These are phyloP conservation scores for Cantharis rustica DNA, from an alignment of 2,888 invertebrate genomes.

Conservation along the genomic window DNA sequence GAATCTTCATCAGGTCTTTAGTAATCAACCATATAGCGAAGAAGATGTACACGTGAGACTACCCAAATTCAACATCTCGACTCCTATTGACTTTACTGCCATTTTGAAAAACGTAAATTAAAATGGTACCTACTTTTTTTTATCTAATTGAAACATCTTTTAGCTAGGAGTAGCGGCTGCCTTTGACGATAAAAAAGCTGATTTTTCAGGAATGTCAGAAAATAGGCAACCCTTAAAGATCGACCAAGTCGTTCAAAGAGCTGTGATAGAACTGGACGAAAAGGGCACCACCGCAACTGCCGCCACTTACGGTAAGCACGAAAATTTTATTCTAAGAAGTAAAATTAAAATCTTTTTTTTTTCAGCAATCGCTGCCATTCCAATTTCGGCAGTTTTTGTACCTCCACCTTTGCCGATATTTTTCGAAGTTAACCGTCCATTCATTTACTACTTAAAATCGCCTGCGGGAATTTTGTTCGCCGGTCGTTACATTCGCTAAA, in stretches of 20 bases:
- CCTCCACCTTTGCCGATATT: background rate
- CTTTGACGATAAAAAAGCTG: background rate
- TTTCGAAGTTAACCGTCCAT: background rate
- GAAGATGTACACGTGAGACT: background rate
- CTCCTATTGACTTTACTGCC: constrained; percentile 57
- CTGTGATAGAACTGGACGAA: background rate
- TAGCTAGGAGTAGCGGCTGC: background rate
- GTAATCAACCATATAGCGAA: background rate
- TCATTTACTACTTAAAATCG: background rate
- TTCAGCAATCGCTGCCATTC: background rate
- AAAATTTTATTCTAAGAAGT: background rate
- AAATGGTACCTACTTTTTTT: background rate
- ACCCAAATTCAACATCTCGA: constrained; percentile 33
- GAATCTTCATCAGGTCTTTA: constrained; percentile 16
- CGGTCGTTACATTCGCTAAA: background rate
- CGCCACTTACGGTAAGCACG: background rate
- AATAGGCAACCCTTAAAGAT: background rate
- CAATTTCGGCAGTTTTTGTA: background rate
- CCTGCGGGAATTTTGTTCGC: background rate
- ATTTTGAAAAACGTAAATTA: constrained; percentile 63
- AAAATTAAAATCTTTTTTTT: background rate
- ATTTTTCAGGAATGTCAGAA: background rate
- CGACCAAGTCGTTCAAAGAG: background rate
- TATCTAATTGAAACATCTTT: background rate
- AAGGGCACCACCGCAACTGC: background rate